Base-by-base conservation (phyloP, 1,140 invertebrate species). In the Diprion similis region DNA sequence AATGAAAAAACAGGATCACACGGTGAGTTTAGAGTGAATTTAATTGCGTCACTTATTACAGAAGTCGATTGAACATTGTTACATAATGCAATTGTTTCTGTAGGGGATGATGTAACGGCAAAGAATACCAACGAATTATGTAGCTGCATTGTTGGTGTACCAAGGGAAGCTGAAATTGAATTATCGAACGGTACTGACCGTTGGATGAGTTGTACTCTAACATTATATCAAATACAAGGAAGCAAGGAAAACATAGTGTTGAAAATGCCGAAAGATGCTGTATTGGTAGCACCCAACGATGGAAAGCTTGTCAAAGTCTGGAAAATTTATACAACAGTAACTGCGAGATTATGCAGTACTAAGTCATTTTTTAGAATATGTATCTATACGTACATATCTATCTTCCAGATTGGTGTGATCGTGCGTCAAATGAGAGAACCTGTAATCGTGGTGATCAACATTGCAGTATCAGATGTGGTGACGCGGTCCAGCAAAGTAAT, bases 401-500 rank as follows among this genome's bases (percentile, higher is more conserved):
- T 15, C 24, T 66, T 67, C 1, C 46, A 86, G 85, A 83, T 86
- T 51, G 71, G 73, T 18, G 81, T 84, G 11, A 86, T 75, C 76
- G 80, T 88, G 45, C 72, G 51, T 17, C 51, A 59, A 17, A 59
- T 59, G 51, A 59, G 51, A 9, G 82, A 85, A 70, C 80, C 85
- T 66, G 78, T 85, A 66, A 80, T 86, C 45, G 79, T 80, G 37
- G 75, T 74, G 18, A 73, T 87, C 46, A 76, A 80, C 17, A 78
- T 87, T 59, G 76, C 74, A 71, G 79, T 83, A 46, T 77, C 73
- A 0, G 86, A 88, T 72, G 85, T 87, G 84, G 81, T 86, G 59
- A 84, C 83, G 4, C 78, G 78, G 65, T 81, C 79, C 46, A 80
- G 77, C 68, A 86, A 80, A 80, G 77, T 71, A 15, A 80, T 85